Evolutionary conservation across 1,140 invertebrate species (phyloP), one percentile per base, ranked within the genome.

Genomic region (Drosophila repleta): DNA sequence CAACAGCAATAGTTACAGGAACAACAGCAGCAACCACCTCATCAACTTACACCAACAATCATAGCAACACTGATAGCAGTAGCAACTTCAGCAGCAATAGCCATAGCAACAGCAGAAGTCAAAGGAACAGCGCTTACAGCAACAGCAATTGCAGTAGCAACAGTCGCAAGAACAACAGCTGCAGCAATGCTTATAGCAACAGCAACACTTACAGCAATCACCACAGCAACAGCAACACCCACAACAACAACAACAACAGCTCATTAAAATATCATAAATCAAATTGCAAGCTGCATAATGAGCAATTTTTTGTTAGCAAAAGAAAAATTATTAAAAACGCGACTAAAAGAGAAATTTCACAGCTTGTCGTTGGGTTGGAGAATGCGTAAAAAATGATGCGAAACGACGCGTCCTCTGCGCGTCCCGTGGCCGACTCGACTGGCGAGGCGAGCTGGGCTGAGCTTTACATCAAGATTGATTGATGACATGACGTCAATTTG

Each of bases 231-330:
- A 26, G 10, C 55, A 57, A 26, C 18, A 21, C 10, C 35, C 4
- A 10, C 32, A 53, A n/a, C 39, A 32, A 18, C 18, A 21, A 24
- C 52, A 35, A 15, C 41, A 32, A 17, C 35, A 21, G 52, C 82
- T 88, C 82, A 87, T 87, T 87, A 87, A 87, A 88, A 88, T 72
- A 76, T 76, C 79, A 88, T 87, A 88, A 87, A 88, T 87, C 82
- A 87, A 78, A 58, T 51, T 61, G 62, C 76, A 58, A 11, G 20
- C 39, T 68, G 77, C 70, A 76, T 79, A 84, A 76, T 76, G 67
- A 74, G 67, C 56, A 67, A 49, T 51, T 62, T 49, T 48, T 32
- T 60, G 46, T 18, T 29, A 18, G 24, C 11, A 13, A 6, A n/a
- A 21, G 21, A 21, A 39, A 58, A 66, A 62, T 58, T 45, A 64